Evolutionary conservation across 2,113 vertebrate species (phyloP).

Genomic region (Sebastes fasciatus): DNA sequence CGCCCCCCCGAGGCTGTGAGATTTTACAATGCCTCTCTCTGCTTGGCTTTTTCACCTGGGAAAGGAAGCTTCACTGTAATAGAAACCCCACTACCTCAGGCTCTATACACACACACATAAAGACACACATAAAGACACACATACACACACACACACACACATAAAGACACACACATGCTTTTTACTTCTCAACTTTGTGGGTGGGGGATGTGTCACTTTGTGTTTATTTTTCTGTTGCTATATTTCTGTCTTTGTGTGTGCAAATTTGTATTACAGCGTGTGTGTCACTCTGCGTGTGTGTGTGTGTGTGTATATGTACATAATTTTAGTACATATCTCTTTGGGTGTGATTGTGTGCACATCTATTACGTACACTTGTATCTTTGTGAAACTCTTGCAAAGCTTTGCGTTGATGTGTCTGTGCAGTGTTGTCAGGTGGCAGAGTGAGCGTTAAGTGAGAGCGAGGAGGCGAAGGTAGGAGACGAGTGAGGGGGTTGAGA

Average conservation of each 20-base stretch:
- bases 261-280: neutral
- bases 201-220: conserved; percentile 1
- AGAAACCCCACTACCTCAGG: conserved; percentile 66
- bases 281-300: neutral
- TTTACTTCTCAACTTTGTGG: neutral
- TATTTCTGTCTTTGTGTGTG: neutral
- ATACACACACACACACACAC: conserved; percentile 7
- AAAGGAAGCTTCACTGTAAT: conserved; percentile 75
- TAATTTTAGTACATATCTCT: neutral
- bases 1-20: conserved; percentile 56
- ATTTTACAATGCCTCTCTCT: conserved; percentile 51
- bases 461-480: conserved; percentile 35
- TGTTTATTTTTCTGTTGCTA: neutral
- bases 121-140: conserved; percentile 22
- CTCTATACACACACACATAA: conserved; percentile 29
- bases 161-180: neutral
- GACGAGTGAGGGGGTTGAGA: conserved; percentile 42
- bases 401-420: neutral
- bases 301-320: neutral
- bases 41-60: conserved; percentile 68
- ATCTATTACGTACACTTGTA: no score
- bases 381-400: neutral
- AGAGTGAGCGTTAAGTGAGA: conserved; percentile 44
- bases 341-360: neutral
- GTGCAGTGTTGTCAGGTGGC: conserved; percentile 48